Conservation (phyloP, 2,113 vertebrate genomes). For the Mesitornis unicolor region DNA sequence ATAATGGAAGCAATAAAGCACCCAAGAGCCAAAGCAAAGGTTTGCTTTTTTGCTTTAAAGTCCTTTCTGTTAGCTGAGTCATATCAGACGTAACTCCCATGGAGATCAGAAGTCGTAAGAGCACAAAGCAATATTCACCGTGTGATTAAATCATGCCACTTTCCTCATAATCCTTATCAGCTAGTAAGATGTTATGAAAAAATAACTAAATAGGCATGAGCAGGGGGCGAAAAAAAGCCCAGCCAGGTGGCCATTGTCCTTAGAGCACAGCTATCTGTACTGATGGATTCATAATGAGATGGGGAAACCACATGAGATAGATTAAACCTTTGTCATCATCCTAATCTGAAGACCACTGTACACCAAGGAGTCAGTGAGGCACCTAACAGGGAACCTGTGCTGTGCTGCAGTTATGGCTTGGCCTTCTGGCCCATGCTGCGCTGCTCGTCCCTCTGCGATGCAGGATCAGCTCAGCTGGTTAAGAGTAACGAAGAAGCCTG, state of each 20-base stretch:
- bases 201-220: neutral
- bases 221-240: neutral
- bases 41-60: neutral
- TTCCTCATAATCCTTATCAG: neutral
- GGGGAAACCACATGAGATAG: neutral
- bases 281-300: neutral
- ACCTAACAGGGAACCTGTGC: neutral
- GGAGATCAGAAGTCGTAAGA: neutral
- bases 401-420: neutral
- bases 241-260: neutral
- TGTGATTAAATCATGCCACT: neutral
- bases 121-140: neutral
- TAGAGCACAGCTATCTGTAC: neutral
- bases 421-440: neutral
- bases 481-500: neutral
- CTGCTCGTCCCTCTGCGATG: neutral
- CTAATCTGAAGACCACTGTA: neutral
- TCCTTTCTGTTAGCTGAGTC: constrained; percentile 2
- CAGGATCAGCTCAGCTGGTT: neutral
- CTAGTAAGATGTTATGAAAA: neutral
- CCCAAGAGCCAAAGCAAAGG: neutral
- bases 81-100: neutral
- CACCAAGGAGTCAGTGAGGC: neutral
- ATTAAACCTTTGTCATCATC: neutral
- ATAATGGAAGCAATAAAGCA: neutral